These are phyloP conservation scores for Drosophila bunnanda DNA, from an alignment of 2,888 invertebrate genomes.

Conservation along the genomic window DNA sequence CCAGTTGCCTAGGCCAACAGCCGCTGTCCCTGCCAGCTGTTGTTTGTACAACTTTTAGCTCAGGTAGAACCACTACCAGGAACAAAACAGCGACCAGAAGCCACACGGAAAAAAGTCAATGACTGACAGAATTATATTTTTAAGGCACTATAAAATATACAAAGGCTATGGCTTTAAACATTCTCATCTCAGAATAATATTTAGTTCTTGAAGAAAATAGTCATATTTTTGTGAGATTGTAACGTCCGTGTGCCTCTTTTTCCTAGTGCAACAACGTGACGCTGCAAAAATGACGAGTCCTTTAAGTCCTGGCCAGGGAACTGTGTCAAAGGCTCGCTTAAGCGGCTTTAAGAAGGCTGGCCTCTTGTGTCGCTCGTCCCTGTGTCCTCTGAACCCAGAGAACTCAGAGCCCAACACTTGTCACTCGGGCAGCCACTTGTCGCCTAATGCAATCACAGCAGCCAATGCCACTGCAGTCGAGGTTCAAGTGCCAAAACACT, in stretches of 20 bases:
- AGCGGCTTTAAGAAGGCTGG: conserved; percentile 46
- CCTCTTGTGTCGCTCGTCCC: background rate
- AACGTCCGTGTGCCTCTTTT: background rate
- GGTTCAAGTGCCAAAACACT: conserved; percentile 73
- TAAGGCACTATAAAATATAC: no score
- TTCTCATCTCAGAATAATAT: background rate
- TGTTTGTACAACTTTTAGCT: conserved; percentile 58
- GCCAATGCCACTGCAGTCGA: conserved; percentile 67
- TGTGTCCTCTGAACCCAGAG: conserved; percentile 17
- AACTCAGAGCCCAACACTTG: conserved; percentile 2
- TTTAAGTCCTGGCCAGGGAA: conserved; percentile 48
- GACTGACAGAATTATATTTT: background rate
- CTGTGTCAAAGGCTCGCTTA: conserved; percentile 42
- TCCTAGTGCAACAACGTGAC: background rate
- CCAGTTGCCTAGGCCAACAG: conserved; percentile 39
- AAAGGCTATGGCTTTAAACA: fast-evolving
- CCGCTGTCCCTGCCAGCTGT: conserved; percentile 51
- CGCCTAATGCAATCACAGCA: conserved; percentile 70
- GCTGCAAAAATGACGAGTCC: background rate
- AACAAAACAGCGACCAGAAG: conserved; percentile 10
- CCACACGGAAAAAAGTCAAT: conserved; percentile 4
- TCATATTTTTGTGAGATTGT: background rate
- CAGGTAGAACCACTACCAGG: conserved; percentile 48
- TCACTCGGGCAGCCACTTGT: conserved; percentile 34
- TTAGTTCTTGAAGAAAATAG: background rate